Base-by-base conservation (phyloP, 2,888 invertebrate genomes). In the Drosophila mimica region DNA sequence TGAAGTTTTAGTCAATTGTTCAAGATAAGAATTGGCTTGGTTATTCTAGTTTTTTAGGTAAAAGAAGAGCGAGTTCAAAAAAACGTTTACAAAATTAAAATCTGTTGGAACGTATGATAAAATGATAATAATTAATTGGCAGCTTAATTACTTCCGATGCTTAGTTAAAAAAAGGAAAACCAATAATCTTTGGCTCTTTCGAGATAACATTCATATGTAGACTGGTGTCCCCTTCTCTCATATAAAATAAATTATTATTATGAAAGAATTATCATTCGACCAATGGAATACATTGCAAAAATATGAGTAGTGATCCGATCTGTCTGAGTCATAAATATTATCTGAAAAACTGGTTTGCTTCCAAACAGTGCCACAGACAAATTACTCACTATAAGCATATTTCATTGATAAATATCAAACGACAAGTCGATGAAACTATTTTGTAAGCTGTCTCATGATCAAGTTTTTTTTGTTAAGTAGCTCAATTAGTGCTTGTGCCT, bases 11-110 rank as follows among this genome's bases (percentile, higher is more conserved):
- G n/a, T 11, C 11, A n/a, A 11, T 0, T 11, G n/a, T 40, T 20
- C 11, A n/a, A 40, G 20, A 13, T 13, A 20, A 20, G 0, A 20
- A 43, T 13, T 0, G 43, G 3, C 0, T 1, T 43, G 11, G 0
- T 20, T 13, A 13, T 20, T 20, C 0, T 6, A 13, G 3, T 43
- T 43, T 20, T 43, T 20, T 20, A 20, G 3, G 0, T n/a, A 9
- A 9, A 40, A 40, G 4, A 40, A 40, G 1, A 17, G 40, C 40
- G 1, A 40, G 9, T 4, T n/a, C 9, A 4, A 13, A 34, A 4
- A 34, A 17, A 25, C 25, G 2, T 25, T 25, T 3, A 25, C 25
- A 25, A 25, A 38, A 38, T 4, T 17, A 3, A 38, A 9, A 4
- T 38, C 4, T 8, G 8, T 9, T 38, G 17, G 9, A 38, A 9